Base-by-base conservation (phyloP, 2,113 vertebrate genomes). In the Lophochroa leadbeateri region DNA sequence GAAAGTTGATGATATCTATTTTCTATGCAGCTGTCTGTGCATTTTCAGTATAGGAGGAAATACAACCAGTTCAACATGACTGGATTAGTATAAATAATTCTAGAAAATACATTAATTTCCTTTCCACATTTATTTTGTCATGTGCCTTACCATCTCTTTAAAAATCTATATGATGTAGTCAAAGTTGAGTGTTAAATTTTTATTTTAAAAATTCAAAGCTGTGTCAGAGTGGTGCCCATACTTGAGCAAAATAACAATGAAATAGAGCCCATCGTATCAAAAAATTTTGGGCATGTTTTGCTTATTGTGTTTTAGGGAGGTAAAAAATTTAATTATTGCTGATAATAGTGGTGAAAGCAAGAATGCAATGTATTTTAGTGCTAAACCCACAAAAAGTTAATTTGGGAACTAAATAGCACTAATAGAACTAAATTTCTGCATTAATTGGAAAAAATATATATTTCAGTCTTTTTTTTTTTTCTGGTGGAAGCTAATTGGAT, bases 21-120 rank as follows among this genome's bases (percentile, higher is more conserved):
- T 90, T 78, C 31, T 83, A 70, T 39, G 76, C 82, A 81, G 90
- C 93, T 93, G 82, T 82, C 79, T 70, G 19, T 86, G 71, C 33
- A 9, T 96, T 96, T 94, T 81, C 79, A 78, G 6, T 93, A 88
- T 83, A 88, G 72, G 60, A 93, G 88, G 96, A 95, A 93, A 95
- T 81, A 88, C 79, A 96, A 93, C 96, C 95, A 94, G 90, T 96
- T 97, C 86, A 75, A 88, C 75, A 55, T 96, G 92, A 86, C 93
- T 86, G 68, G 68, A 71, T 86, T 92, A 70, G 93, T 93, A 92
- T 88, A 88, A 88, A 93, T 96, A 96, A 82, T 83, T 92, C 50
- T 78, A 93, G 90, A 95, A 96, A 91, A 94, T 94, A 82, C 64
- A 68, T 96, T 96, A 23, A 86, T 96, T 97, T 97, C 90, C 90